phyloP scores from a whole-genome alignment of 2,888 invertebrate genomes.

The Myopa tessellatipennis region DNA sequence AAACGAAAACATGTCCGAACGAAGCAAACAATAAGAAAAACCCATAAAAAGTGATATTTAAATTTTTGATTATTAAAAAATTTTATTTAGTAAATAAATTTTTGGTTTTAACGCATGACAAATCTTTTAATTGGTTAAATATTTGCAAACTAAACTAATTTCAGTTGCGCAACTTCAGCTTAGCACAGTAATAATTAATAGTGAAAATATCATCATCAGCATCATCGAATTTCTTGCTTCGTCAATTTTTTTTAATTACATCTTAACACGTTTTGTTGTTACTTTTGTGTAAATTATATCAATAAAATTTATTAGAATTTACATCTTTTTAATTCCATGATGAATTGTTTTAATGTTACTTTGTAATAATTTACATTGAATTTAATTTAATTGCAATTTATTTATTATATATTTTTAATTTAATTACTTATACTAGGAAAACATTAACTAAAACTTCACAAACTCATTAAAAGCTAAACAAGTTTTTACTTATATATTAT shows the following conservation, averaged over 20 bases:
- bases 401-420: background rate
- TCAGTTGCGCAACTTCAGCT: background rate
- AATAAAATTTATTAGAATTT: background rate
- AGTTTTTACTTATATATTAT: no score
- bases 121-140: background rate
- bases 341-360: no score
- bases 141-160: background rate
- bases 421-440: background rate
- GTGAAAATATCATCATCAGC: background rate
- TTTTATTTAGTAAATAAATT: conserved; percentile 18
- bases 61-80: background rate
- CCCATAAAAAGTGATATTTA: background rate
- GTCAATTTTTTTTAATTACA: no score
- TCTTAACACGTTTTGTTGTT: no score
- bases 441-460: background rate
- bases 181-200: background rate
- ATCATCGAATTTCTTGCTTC: no score
- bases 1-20: no score
- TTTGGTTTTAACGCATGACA: conserved; percentile 14
- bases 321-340: background rate
- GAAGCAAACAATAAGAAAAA: background rate
- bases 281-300: background rate
- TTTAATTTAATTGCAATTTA: conserved; percentile 1
- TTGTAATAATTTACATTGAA: no score
- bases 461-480: background rate